Evolutionary conservation across 2,113 vertebrate genomes (phyloP), one percentile per base, ranked within the genome.

Genomic region (Oceanites oceanicus): DNA sequence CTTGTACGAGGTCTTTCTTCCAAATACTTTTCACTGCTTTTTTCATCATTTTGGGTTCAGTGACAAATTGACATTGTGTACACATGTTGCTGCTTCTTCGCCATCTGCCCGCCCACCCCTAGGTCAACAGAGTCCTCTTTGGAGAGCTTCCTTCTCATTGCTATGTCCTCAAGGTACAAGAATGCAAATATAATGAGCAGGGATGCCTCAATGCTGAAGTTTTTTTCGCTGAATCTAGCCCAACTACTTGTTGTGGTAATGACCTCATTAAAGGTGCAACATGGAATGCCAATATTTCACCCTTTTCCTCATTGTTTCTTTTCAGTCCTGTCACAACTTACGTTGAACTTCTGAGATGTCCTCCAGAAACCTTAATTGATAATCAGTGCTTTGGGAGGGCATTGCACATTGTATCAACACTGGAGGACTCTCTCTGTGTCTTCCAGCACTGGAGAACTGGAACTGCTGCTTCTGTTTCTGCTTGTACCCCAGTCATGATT

Each of bases 51-150:
- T 68, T 38, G 47, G 13, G 11, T n/a, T 66, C n/a, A n/a, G 47
- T 78, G 62, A 55, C 42, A 50, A 63, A 50, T 3, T 61, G 56
- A 44, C 26, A 56, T 11, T 23, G 15, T 47, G 30, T 40, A 34
- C 23, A 40, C 10, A 7, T 36, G 11, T 40, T 52, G n/a, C 17
- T 76, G 0, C 75, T 53, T 14, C 25, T 86, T 80, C 0, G 0
- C 29, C 29, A 47, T 34, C 13, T 1, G 3, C 42, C 19, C 0
- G 0, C 22, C 8, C 23, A 30, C 5, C 6, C 9, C 6, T 14
- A 42, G n/a, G 34, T 32, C 75, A 71, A 44, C 13, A 52, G 22
- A 32, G 9, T 73, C 75, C 30, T 68, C 42, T 49, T 68, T 50
- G 36, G 36, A 86, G 74, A 52, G 7, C 36, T 83, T 78, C 40